Base-by-base conservation (phyloP, 2,888 invertebrate genomes). In the Nemurella pictetii region DNA sequence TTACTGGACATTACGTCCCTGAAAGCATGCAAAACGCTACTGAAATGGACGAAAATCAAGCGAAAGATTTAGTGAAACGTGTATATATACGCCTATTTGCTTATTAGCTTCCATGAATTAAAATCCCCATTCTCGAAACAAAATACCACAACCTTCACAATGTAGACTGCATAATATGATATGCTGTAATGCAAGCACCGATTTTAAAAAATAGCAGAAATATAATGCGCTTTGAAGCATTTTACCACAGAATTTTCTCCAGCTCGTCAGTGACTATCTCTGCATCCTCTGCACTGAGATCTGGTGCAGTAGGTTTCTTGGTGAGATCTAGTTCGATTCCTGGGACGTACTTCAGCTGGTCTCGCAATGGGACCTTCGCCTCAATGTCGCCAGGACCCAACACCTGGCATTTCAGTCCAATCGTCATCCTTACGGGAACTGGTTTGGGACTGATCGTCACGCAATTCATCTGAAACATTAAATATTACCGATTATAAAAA, bases 321-420 rank as follows among this genome's bases (percentile, higher is more conserved):
- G 15, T 12, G 28, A 82, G 55, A n/a, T 27, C 36, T 5, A 82
- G 55, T 72, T 55, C 72, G 27, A 27, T 20, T 27, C 28, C 82
- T n/a, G 82, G 82, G 5, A 20, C 55, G 26, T 72, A 28, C 72
- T 72, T 82, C 28, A 72, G 26, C 55, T 82, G 82, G 55, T 82
- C 29, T 27, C 29, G 9, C 9, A 82, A 25, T 1, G 72, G 26
- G 20, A 82, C 55, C 82, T 72, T 82, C 5, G 26, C 27, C 28
- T 82, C 82, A 15, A 55, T 36, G 20, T 82, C 72, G 4, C 12
- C 27, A 12, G 82, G 82, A 28, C 55, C n/a, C 27, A 26, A 27
- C 12, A 82, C 29, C 2, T 82, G 82, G 82, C 82, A 82, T 26
- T 25, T 55, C n/a, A 82, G 55, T 0, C 28, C 55, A 15, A 82